These are phyloP conservation scores for Liparis tanakae DNA, from an alignment of 2,797 vertebrate genomes.

Conservation along the genomic window DNA sequence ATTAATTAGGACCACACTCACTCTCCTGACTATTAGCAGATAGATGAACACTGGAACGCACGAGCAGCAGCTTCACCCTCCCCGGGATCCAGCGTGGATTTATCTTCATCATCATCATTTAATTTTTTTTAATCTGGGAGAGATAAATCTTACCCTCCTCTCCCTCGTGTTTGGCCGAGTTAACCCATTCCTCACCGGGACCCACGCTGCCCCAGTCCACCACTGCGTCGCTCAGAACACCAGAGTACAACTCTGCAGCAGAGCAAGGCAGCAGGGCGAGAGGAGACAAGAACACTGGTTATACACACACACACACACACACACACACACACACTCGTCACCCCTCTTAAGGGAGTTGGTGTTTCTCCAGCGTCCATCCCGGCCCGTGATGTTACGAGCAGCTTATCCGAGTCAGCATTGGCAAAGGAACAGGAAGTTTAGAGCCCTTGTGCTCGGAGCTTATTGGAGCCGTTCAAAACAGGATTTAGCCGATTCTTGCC, in stretches of 20 bases:
- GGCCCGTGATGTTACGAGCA: not conserved
- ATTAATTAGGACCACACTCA: conserved; percentile 27
- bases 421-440: conserved; percentile 53
- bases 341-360: not conserved
- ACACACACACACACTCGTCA: not conserved
- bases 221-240: conserved; percentile 80
- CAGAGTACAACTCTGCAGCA: conserved; percentile 82
- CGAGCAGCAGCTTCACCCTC: not conserved
- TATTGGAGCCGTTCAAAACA: conserved; percentile 23
- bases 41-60: conserved; percentile 45
- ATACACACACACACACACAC: conserved; percentile 17
- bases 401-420: conserved; percentile 38
- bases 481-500: conserved; percentile 28
- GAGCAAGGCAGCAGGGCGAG: conserved; percentile 59
- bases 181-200: conserved; percentile 76
- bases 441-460: conserved; percentile 11
- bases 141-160: conserved; percentile 81
- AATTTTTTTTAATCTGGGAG: conserved; percentile 11
- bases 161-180: conserved; percentile 58
- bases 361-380: conserved; percentile 3
- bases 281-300: conserved; percentile 63
- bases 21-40: conserved; percentile 8
- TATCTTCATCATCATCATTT: not conserved
- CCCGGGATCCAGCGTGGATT: conserved; percentile 35
- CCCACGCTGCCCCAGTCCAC: conserved; percentile 82